Base-by-base conservation (phyloP, 2,888 invertebrate genomes). In the Rhamnusium bicolor region DNA sequence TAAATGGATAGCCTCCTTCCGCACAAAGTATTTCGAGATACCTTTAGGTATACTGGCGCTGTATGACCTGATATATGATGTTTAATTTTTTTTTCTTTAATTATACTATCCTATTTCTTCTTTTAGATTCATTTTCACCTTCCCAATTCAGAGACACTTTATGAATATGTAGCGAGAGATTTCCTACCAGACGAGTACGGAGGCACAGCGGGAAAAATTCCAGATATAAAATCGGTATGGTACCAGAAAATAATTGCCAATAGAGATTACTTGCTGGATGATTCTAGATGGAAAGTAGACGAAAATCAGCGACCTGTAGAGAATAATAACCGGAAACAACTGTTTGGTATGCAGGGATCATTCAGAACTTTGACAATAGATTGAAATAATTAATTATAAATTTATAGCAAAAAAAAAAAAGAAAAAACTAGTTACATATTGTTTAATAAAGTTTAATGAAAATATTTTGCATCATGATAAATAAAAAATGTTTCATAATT, bases 161-260 rank as follows among this genome's bases (percentile, higher is more conserved):
- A 90, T 82, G 89, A 93, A 65, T 91, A 90, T 80, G 89, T 94
- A 46, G 92, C 94, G 0, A 90, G 88, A 79, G 92, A 93, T 53
- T 86, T 93, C 71, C 82, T 94, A 63, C 94, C 94, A 0, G 88
- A 89, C 21, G 94, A 94, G 81, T 94, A 93, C 76, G 94, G 94
- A 24, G 94, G 94, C 0, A 89, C 90, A 67, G 91, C 40, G 90
- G 0, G 92, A 92, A n/a, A 88, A 90, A 53, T 86, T 93, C 19
- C 89, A 89, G 90, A 91, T 40, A 89, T 94, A 60, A 93, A 93
- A 83, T 86, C 89, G 32, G 87, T 90, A 77, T 93, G 93, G 93
- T 18, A 14, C 40, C 27, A 61, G 74, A 89, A 91, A 72, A 89
- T 94, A 18, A 89, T 91, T 77, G 89, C 91, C 19, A 90, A 92